Base-by-base conservation (phyloP, 2,113 vertebrate species). In the Patagioenas fasciata region DNA sequence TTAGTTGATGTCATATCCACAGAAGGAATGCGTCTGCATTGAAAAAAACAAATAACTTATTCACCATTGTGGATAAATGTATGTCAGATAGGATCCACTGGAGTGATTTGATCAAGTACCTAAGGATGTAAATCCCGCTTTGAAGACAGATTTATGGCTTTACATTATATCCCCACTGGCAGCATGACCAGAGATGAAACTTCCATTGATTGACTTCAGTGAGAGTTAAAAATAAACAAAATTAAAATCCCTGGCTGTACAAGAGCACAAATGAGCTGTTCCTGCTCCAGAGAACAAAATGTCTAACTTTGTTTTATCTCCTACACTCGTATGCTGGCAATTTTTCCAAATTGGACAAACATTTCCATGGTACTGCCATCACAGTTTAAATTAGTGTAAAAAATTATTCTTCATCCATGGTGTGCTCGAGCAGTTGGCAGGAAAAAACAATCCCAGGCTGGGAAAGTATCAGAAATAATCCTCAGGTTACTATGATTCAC, bases 181-280 rank as follows among this genome's bases (percentile, higher is more conserved):
- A 90, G 74, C 64, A 78, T 54, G 85, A 85, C 82, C 2, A 0
- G 79, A 89, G 86, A 95, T 82, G 72, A 93, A 96, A 77, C 71
- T 96, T 93, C 38, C 75, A 93, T 62, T 91, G 85, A 93, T 48
- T 95, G 56, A 79, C 71, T 96, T 85, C 74, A 67, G 34, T 44
- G 62, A 78, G 67, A 80, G 85, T 83, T 96, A 95, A 94, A 96
- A 96, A 93, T 89, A 96, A 79, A 85, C n/a, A 91, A 83, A 93
- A 67, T 80, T 0, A 93, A 91, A 88, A 94, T 54, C 71, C 25
- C 54, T 56, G 56, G 14, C 44, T 96, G 32, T 34, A 29, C 60
- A 93, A 70, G 66, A 88, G 54, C n/a, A 91, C 26, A 91, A 42
- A 13, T 67, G 79, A 91, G 24, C n/a, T 65, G 32, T 56, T 89